Evolutionary conservation across 2,888 invertebrate genomes (phyloP).

Genomic region (Cataglyphis cursor): DNA sequence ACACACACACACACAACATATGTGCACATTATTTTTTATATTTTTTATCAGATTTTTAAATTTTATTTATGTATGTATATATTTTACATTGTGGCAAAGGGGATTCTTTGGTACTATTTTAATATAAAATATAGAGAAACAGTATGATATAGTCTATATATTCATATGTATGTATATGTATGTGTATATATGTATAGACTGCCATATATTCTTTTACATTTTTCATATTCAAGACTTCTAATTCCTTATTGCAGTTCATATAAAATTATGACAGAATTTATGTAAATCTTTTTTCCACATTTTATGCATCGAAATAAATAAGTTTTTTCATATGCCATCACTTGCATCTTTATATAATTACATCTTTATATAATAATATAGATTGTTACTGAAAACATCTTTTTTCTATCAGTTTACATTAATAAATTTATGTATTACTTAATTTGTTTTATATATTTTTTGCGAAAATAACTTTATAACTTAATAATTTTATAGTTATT

Average conservation of each 20-base stretch:
- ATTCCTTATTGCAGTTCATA: not conserved
- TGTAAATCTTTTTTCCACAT: not conserved
- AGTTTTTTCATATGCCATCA: not conserved
- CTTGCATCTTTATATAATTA: not conserved
- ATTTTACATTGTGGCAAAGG: not conserved
- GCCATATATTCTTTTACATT: not conserved
- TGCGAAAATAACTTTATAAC: not conserved
- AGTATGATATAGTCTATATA: not conserved
- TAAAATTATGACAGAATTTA: not conserved
- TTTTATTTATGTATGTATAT: not conserved
- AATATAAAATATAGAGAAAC: conserved; percentile 16
- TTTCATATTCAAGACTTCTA: not conserved
- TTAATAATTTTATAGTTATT: not conserved
- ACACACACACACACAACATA: not conserved
- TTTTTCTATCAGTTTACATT: not conserved
- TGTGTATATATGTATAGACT: not conserved
- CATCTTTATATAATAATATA: not conserved
- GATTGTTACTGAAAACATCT: not conserved
- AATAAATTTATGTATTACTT: not conserved
- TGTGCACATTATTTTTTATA: not conserved
- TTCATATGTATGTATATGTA: too few species aligned
- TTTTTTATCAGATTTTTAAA: conserved; percentile 11
- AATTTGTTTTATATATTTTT: not conserved
- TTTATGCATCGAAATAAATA: not conserved
- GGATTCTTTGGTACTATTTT: not conserved